Evolutionary conservation across 2,113 vertebrate species (phyloP), one percentile per base, ranked within the genome.

Genomic region (Cinclus cinclus): DNA sequence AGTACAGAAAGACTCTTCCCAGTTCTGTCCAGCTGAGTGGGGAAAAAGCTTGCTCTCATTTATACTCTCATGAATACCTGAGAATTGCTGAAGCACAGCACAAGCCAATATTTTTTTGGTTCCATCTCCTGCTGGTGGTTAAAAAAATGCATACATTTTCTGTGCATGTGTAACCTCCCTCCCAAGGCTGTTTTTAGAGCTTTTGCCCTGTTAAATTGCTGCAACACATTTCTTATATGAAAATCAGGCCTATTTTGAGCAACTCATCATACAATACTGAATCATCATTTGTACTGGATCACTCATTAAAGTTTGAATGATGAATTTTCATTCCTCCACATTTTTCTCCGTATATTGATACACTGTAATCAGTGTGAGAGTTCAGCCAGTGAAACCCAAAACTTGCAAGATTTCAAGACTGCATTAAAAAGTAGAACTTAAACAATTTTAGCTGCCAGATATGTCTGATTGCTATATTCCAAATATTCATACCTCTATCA

Each of bases 401-500:
- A 63, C 21, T 52, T 67, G 17, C 11, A 52, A 74, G 68, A 64
- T 52, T 76, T 70, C 10, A 39, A 88, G 39, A 27, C 63, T 80
- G 21, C 8, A 11, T 67, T 62, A 74, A 70, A 73, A 31, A 80
- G 41, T 33, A 53, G 39, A 86, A 52, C 13, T 76, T 52, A 44
- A 42, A 33, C 37, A 2, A 37, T 59, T 86, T 65, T 81, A 75
- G 28, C 33, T 53, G 39, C 30, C 56, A 75, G 39, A 41, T 18
- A 18, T 24, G n/a, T 25, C 64, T 95, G 58, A 89, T 81, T 83
- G 13, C 41, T 87, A 27, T 90, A 74, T 78, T 80, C 39, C 71
- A 91, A 88, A 82, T 63, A 82, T 55, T 82, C 53, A 63, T 73
- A 87, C n/a, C 28, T 96, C 91, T 93, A 53, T 78, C 37, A 68